phyloP scores from a whole-genome alignment of 2,888 invertebrate genomes.

The Monopis laevigella region DNA sequence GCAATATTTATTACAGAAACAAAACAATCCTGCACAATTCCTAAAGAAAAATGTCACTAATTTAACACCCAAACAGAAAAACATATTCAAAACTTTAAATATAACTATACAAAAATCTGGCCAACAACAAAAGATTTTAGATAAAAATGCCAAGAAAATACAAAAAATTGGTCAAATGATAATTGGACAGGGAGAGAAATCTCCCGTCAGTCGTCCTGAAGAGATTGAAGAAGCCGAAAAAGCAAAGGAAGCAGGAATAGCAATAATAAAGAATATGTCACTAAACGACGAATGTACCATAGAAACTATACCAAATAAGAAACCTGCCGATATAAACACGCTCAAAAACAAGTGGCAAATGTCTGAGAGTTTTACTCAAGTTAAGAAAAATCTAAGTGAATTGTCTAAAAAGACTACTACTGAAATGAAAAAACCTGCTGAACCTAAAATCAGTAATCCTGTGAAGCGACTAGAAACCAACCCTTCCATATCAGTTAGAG shows the following conservation, averaged over 20 bases:
- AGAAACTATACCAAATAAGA: conserved; percentile 61
- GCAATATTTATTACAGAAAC: conserved; percentile 54
- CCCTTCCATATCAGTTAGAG: conserved; percentile 84
- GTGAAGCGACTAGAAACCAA: conserved; percentile 77
- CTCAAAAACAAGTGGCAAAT: conserved; percentile 63
- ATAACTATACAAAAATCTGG: conserved; percentile 45
- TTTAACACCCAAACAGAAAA: conserved; percentile 45
- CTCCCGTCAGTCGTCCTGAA: conserved; percentile 20
- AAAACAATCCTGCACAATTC: conserved; percentile 59
- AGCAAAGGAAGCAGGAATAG: conserved; percentile 23
- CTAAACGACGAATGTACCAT: conserved; percentile 70
- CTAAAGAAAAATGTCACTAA: conserved; percentile 32
- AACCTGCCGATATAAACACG: conserved; percentile 51
- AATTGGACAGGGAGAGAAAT: background rate
- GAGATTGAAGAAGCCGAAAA: conserved; percentile 7
- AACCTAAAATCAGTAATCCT: conserved; percentile 64
- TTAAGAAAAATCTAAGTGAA: conserved; percentile 57
- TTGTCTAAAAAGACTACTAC: conserved; percentile 53
- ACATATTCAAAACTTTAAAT: conserved; percentile 42
- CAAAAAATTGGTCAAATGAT: conserved; percentile 55
- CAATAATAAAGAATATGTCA: conserved; percentile 47
- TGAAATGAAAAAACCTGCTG: conserved; percentile 45
- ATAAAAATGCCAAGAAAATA: conserved; percentile 52
- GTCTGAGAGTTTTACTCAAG: conserved; percentile 59
- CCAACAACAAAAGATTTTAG: conserved; percentile 43